A percentile compares a stretch with the other conserved stretches of the same genome.
These are phyloP conservation scores for Ectemnius cavifrons DNA, from an alignment of 2,888 invertebrate genomes.

Conservation along the genomic window DNA sequence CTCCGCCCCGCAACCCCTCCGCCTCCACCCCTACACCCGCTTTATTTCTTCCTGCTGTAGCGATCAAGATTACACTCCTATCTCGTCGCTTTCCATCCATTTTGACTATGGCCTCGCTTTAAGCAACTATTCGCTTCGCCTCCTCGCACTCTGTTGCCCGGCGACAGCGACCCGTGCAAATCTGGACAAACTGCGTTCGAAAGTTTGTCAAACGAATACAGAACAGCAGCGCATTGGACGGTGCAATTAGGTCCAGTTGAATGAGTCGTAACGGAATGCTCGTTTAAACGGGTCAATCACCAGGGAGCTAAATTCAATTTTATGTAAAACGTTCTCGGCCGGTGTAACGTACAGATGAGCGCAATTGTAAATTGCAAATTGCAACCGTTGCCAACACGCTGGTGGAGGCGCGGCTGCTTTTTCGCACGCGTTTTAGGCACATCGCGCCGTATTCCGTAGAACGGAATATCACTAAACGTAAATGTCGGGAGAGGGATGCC, in stretches of 20 bases:
- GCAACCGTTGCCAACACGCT: no score
- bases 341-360: no score
- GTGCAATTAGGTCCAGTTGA: neutral
- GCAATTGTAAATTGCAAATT: no score
- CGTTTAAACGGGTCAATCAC: neutral
- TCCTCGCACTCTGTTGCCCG: no score
- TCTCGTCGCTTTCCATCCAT: conserved; percentile 3
- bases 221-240: neutral
- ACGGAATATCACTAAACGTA: no score
- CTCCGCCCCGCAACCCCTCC: conserved; percentile 10
- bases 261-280: neutral
- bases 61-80: neutral
- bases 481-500: neutral
- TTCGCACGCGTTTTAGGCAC: no score
- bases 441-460: no score
- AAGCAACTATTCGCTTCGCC: no score
- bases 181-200: neutral
- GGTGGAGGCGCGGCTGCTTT: no score
- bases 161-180: neutral
- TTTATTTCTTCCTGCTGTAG: neutral
- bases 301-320: no score
- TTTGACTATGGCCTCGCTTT: no score
- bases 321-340: no score
- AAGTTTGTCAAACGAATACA: neutral
- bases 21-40: neutral